These are phyloP conservation scores for Megaceryle maxima DNA, from an alignment of 2,113 vertebrate species.

Conservation along the genomic window DNA sequence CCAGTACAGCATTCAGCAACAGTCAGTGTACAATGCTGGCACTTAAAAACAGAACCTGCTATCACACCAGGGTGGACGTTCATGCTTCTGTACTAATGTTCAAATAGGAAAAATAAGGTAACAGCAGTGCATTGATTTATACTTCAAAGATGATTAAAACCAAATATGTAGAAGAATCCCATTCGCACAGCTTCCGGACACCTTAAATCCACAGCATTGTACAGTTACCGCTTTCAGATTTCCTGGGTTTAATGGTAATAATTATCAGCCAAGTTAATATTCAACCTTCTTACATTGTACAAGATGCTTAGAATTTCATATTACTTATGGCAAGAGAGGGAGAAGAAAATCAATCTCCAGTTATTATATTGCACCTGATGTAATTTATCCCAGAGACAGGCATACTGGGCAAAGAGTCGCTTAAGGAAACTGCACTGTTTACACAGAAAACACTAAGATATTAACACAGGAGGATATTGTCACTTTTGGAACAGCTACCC, in stretches of 20 bases:
- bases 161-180: neutral
- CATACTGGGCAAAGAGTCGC: neutral
- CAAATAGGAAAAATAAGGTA: neutral
- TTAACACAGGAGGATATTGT: neutral
- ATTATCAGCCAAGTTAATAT: neutral
- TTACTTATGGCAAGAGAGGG: neutral
- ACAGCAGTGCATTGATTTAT: neutral
- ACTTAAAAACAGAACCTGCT: neutral
- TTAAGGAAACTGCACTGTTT: neutral
- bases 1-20: neutral
- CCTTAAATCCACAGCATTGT: neutral
- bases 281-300: neutral
- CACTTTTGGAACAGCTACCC: constrained; percentile 19
- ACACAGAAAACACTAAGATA: constrained; percentile 12
- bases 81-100: neutral
- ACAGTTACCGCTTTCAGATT: neutral
- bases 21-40: neutral
- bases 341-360: constrained; percentile 11
- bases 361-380: neutral
- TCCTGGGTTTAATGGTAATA: neutral
- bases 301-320: neutral
- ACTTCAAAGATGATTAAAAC: neutral
- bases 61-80: neutral
- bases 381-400: constrained; percentile 1
- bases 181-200: neutral